Evolutionary conservation across 1,140 invertebrate species (phyloP), one percentile per base, ranked within the genome.

Genomic region (Orchestia grillus): DNA sequence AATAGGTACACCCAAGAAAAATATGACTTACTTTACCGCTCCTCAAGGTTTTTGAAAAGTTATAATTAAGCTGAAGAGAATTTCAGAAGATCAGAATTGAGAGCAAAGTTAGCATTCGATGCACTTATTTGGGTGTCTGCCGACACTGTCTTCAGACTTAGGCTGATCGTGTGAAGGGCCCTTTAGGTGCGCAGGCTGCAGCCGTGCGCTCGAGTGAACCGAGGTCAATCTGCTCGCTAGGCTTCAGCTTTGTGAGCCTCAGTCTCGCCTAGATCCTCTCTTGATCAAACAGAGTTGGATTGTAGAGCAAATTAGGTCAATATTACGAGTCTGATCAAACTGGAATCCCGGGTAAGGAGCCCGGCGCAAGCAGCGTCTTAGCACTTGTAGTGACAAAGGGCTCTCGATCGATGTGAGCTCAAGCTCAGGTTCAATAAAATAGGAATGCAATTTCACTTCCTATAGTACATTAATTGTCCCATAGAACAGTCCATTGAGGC

Each of bases 321-420:
- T 90, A 90, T 90, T 44, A 90, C 88, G 88, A 42, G 88, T 90
- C 88, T 90, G 88, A 90, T 44, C 15, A 90, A 44, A 90, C 88
- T 90, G 43, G 42, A 90, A 11, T 90, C 41, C n/a, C n/a, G 88
- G 42, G 88, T 15, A 90, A 43, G 4, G 88, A 44, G 36, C 62
- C 62, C 41, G 0, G 41, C 88, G 42, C n/a, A 36, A 43, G n/a
- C 88, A 90, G 41, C n/a, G n/a, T 44, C 41, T 90, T 90, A 41
- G 42, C 88, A 90, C 62, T 77, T 77, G 62, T 28, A 23, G 3
- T 77, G 62, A 3, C 11, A 77, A 77, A 28, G 28, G 28, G 62
- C 62, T 36, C 11, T 77, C 11, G 28, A 77, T 23, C 62, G 36
- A 77, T 77, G 62, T 77, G 36, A 77, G 28, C 28, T 36, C 28